Evolutionary conservation across 2,113 vertebrate species (phyloP), one percentile per base, ranked within the genome.

Genomic region (Dipodomys merriami): DNA sequence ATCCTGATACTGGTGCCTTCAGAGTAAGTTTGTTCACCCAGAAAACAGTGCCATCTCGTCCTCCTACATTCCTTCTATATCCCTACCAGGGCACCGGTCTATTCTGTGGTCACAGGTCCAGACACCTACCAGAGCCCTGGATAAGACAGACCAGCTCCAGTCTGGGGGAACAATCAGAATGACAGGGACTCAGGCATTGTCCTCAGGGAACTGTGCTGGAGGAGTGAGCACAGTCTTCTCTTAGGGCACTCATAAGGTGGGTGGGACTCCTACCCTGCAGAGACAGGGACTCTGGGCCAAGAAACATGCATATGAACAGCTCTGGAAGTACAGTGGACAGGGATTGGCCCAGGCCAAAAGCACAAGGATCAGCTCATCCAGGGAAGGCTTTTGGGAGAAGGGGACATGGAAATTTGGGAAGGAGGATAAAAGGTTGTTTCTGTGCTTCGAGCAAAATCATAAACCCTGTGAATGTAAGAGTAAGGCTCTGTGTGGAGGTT

Each of bases 1-100:
- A 99, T 11, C 90, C 98, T 0, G 73, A 81, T 0, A 96, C 87
- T 0, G 99, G 98, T 6, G 94, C 97, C 33, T 99, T 99, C 96
- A 97, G 99, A 98, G 99, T 99, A 96, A 93, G 96, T 30, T 25
- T 74, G 72, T 79, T 10, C 33, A 16, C 16, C 3, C 46, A 39
- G 49, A 67, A 83, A n/a, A 46, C 29, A 86, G 67, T 33, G 57
- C 30, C 22, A 20, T 83, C 67, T 88, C 4, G 0, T 29, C 53
- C n/a, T 76, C n/a, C 62, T 18, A 1, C 49, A 33, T 10, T 10
- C 23, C 33, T 25, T 46, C 19, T 30, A 0, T 16, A 29, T 49
- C 67, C 62, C 67, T 77, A 2, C 83, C 65, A 83, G 69, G 93
- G 29, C 46, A 20, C 15, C 46, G 71, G 22, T 53, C 33, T 25